Conservation (phyloP, 2,888 invertebrate species). For the Zygothrica quintamaculata region DNA sequence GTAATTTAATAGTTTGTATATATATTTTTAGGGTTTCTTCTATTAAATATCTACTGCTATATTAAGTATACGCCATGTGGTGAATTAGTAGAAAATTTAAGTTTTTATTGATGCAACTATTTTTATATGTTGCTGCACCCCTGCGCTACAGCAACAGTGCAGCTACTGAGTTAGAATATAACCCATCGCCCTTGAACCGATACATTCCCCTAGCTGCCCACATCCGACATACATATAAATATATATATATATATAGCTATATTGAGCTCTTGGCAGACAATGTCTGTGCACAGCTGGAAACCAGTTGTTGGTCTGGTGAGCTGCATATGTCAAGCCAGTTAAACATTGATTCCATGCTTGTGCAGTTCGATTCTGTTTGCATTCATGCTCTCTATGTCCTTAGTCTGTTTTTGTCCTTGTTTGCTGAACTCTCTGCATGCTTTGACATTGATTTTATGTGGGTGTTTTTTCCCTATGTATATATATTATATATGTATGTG, state of each 20-base stretch:
- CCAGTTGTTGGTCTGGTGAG: constrained; percentile 53
- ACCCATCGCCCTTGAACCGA: constrained; percentile 47
- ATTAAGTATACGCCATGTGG: constrained; percentile 74
- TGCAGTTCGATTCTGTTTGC: constrained; percentile 6
- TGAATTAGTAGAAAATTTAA: constrained; percentile 38
- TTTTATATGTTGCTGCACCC: constrained; percentile 42
- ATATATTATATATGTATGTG: constrained; percentile 17
- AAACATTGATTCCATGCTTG: constrained; percentile 52
- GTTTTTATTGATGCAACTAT: constrained; percentile 33
- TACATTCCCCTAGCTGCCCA: constrained; percentile 37
- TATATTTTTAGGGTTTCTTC: no score
- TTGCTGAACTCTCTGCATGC: constrained; percentile 57
- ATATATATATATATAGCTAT: background rate
- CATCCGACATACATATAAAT: constrained; percentile 17
- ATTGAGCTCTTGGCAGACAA: constrained; percentile 12
- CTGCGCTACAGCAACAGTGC: constrained; percentile 1
- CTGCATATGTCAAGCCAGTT: constrained; percentile 66
- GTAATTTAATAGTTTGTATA: no score
- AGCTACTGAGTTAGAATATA: constrained; percentile 19
- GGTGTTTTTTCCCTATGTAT: background rate
- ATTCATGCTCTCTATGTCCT: constrained; percentile 26
- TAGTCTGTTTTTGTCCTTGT: constrained; percentile 63
- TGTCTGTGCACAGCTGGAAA: constrained; percentile 68
- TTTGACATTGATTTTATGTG: constrained; percentile 74
- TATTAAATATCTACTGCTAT: constrained; percentile 4